These are phyloP conservation scores for Emydura subglobosa DNA, from an alignment of 2,113 vertebrate species.

Conservation along the genomic window DNA sequence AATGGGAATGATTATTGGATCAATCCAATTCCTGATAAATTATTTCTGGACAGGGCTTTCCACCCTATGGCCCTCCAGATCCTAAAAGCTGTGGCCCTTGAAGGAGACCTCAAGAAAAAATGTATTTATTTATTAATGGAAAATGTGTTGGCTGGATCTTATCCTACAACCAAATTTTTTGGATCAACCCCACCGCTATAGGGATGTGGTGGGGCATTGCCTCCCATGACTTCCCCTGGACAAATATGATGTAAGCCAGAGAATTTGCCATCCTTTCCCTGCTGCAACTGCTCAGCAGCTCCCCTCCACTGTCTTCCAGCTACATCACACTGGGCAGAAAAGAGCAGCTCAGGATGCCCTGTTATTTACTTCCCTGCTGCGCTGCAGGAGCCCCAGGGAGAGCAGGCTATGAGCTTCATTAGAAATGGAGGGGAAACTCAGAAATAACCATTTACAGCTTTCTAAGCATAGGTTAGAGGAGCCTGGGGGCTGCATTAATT, in stretches of 20 bases:
- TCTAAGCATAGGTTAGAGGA: background rate
- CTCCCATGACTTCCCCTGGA: background rate
- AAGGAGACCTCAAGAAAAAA: background rate
- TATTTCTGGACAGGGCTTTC: background rate
- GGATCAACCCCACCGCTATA: constrained; percentile 1
- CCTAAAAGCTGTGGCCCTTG: background rate
- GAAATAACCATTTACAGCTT: background rate
- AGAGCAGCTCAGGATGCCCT: background rate
- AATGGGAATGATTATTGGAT: background rate
- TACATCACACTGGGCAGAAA: background rate
- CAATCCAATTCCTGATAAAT: background rate
- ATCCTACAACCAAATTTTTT: background rate
- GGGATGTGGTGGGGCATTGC: background rate
- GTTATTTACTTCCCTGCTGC: background rate
- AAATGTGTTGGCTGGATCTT: background rate
- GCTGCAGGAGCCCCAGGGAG: background rate
- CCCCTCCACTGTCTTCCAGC: background rate
- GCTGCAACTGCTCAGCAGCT: background rate
- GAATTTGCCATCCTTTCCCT: background rate
- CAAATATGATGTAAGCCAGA: background rate
- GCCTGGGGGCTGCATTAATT: background rate
- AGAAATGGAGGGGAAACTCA: too few relatives aligned
- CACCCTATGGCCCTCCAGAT: background rate
- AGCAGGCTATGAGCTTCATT: too few relatives aligned
- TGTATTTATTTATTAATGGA: background rate